Evolutionary conservation across 2,797 vertebrate genomes (phyloP).

Genomic region (Neopelma chrysocephalum): DNA sequence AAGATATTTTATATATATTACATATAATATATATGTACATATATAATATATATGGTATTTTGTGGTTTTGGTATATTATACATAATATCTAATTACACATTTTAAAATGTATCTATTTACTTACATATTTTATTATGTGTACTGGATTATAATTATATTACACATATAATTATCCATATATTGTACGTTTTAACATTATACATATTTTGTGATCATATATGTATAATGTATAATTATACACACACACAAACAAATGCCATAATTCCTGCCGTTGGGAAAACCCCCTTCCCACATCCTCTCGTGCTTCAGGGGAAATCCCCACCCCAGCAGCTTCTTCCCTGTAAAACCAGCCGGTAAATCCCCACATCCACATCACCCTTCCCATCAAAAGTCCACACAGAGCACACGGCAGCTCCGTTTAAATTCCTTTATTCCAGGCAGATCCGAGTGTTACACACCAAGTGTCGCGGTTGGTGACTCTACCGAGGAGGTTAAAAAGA

Average conservation of each 20-base stretch:
- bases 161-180: background rate
- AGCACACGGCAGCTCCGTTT: background rate
- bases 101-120: background rate
- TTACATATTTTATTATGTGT: background rate
- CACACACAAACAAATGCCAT: background rate
- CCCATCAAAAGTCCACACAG: accelerated
- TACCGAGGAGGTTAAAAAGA: conserved; percentile 63
- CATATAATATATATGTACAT: background rate
- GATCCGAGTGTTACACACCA: conserved; percentile 48
- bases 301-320: background rate
- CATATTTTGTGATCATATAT: background rate
- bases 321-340: background rate
- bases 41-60: background rate
- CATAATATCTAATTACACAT: background rate
- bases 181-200: no score
- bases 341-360: accelerated
- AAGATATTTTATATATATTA: background rate
- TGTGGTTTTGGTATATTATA: background rate
- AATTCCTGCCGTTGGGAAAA: background rate
- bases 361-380: accelerated
- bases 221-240: background rate
- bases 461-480: background rate
- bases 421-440: conserved; percentile 70
- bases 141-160: background rate
- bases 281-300: background rate